phyloP scores from a whole-genome alignment of 2,888 invertebrate genomes.

The Baronia brevicornis region DNA sequence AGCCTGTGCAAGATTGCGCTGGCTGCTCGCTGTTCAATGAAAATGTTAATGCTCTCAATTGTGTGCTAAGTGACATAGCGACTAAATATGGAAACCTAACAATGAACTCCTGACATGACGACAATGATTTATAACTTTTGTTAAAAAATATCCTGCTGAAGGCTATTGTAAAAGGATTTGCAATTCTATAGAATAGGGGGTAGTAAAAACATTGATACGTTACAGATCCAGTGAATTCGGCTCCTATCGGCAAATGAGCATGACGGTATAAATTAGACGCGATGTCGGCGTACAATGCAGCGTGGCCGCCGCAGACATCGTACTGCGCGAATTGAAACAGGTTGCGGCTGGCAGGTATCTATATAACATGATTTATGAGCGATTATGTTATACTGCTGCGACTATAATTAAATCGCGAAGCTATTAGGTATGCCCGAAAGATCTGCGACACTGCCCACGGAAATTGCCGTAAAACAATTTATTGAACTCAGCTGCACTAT shows the following conservation, averaged over 20 bases:
- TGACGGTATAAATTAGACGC: conserved; percentile 69
- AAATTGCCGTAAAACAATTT: conserved; percentile 44
- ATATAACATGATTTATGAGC: conserved; percentile 66
- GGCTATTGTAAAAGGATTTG: conserved; percentile 33
- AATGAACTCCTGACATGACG: conserved; percentile 33
- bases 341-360: conserved; percentile 70
- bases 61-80: conserved; percentile 61
- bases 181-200: conserved; percentile 46
- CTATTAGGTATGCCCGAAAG: conserved; percentile 59
- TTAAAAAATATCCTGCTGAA: conserved; percentile 5
- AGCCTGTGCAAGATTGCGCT: conserved; percentile 17
- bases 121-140: conserved; percentile 6
- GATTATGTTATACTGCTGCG: conserved; percentile 62
- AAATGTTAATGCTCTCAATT: conserved; percentile 64
- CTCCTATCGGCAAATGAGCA: conserved; percentile 55
- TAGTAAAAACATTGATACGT: conserved; percentile 48
- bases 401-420: conserved; percentile 67
- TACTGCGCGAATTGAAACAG: conserved; percentile 71
- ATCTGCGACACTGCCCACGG: conserved; percentile 57
- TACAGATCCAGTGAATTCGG: conserved; percentile 47
- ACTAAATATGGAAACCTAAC: conserved; percentile 47
- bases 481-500: conserved; percentile 41
- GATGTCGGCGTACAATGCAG: conserved; percentile 51
- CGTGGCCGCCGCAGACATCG: conserved; percentile 44
- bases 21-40: no score